A percentile compares a stretch with the other conserved stretches of the same genome.
Conservation (phyloP, 1,140 invertebrate genomes). For the Bombus breviceps region DNA sequence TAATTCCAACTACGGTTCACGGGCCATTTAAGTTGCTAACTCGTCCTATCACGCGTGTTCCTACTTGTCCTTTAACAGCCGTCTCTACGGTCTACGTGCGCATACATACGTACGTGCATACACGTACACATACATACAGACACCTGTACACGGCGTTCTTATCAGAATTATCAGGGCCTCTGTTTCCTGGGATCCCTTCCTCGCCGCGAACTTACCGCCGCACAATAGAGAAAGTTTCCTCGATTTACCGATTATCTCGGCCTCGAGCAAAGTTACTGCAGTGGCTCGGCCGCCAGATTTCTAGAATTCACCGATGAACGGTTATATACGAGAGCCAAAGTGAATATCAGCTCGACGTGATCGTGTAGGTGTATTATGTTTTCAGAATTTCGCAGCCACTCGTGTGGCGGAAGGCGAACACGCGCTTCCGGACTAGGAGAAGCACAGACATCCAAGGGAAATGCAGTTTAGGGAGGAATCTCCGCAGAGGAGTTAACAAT, state of each 20-base stretch:
- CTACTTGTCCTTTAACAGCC: slow-evolving; percentile 75
- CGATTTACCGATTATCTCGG: slow-evolving; percentile 65
- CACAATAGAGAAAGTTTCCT: slow-evolving; percentile 66
- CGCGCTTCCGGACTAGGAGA: not conserved
- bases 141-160: slow-evolving; percentile 46
- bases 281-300: slow-evolving; percentile 23
- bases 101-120: slow-evolving; percentile 6
- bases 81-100: slow-evolving; percentile 45
- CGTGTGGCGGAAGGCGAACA: too few relatives aligned
- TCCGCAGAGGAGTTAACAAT: not conserved
- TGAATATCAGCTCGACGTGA: slow-evolving; percentile 26
- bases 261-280: slow-evolving; percentile 29
- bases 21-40: slow-evolving; percentile 81
- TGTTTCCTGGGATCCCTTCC: slow-evolving; percentile 47
- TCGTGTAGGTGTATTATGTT: slow-evolving; percentile 5
- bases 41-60: slow-evolving; percentile 78
- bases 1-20: slow-evolving; percentile 80
- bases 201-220: slow-evolving; percentile 50
- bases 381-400: not conserved
- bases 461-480: not conserved
- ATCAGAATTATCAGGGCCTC: slow-evolving; percentile 65
- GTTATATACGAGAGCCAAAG: slow-evolving; percentile 1
- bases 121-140: not conserved
- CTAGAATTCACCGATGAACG: slow-evolving; percentile 38
- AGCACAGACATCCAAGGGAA: not conserved